Conservation (phyloP, 2,113 vertebrate genomes). For the Aviceda subcristata region DNA sequence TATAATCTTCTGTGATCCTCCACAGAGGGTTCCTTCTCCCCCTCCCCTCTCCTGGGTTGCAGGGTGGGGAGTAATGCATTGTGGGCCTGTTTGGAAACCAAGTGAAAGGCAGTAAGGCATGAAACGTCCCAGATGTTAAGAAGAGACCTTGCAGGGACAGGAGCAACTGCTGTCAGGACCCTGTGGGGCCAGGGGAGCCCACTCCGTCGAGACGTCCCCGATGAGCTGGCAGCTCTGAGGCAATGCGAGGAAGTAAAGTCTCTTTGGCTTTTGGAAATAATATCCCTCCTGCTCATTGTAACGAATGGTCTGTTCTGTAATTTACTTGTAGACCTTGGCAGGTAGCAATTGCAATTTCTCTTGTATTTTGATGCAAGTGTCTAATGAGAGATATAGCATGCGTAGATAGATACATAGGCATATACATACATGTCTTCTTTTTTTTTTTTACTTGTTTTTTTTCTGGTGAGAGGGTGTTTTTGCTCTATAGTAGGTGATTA, state of each 20-base stretch:
- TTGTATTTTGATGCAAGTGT: background rate
- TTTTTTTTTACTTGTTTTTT: fast-evolving
- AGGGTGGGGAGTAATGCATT: background rate
- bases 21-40: background rate
- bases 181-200: background rate
- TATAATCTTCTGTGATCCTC: background rate
- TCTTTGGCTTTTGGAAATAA: background rate
- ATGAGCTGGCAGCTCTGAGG: background rate
- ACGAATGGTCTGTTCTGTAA: background rate
- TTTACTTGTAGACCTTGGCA: background rate
- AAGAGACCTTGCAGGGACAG: background rate
- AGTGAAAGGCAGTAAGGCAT: background rate
- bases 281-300: background rate
- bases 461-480: background rate
- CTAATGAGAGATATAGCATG: background rate
- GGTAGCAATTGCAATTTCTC: background rate
- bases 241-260: background rate
- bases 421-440: no score
- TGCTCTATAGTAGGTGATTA: background rate
- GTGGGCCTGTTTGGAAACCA: background rate
- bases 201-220: fast-evolving
- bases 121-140: background rate
- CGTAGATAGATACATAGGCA: background rate
- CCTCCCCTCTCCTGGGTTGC: background rate
- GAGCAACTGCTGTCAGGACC: background rate